Percentiles rank a stretch among this genome's conserved stretches.
Evolutionary conservation across 1,140 invertebrate species (phyloP).

Genomic region (Diorhabda elongata): DNA sequence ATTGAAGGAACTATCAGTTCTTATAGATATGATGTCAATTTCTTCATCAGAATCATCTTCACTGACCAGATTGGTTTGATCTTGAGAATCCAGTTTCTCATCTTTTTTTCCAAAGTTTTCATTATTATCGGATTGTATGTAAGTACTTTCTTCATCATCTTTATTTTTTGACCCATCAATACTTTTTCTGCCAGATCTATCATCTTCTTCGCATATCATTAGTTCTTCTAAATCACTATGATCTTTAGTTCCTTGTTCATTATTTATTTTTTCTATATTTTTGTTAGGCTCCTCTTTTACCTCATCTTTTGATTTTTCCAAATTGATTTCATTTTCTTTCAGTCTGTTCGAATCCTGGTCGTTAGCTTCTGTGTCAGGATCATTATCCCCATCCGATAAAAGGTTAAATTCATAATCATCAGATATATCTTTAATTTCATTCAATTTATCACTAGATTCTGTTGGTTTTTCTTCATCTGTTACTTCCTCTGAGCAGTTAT

Average conservation of each 20-base stretch:
- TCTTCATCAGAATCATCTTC: neutral
- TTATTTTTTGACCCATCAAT: neutral
- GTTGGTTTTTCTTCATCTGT: neutral
- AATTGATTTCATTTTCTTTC: too few relatives aligned
- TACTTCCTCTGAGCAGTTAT: neutral
- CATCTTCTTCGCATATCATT: neutral
- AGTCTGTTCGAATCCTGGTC: too few relatives aligned
- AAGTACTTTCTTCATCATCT: neutral
- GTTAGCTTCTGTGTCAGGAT: too few relatives aligned
- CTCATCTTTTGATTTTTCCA: too few relatives aligned
- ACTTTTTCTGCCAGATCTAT: neutral
- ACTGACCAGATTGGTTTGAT: neutral
- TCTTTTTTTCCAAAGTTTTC: too few relatives aligned
- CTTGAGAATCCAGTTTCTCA: too few relatives aligned
- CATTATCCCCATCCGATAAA: neutral
- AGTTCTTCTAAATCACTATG: neutral
- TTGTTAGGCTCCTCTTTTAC: too few relatives aligned
- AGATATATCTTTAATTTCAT: neutral
- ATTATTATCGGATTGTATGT: too few relatives aligned
- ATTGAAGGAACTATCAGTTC: neutral
- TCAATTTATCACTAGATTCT: neutral
- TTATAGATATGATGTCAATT: neutral
- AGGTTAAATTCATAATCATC: slow-evolving; percentile 10
- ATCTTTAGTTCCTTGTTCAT: slow-evolving; percentile 2
- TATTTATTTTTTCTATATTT: neutral